Evolutionary conservation across 2,797 vertebrate species (phyloP).

Genomic region (Tokudaia muenninki): DNA sequence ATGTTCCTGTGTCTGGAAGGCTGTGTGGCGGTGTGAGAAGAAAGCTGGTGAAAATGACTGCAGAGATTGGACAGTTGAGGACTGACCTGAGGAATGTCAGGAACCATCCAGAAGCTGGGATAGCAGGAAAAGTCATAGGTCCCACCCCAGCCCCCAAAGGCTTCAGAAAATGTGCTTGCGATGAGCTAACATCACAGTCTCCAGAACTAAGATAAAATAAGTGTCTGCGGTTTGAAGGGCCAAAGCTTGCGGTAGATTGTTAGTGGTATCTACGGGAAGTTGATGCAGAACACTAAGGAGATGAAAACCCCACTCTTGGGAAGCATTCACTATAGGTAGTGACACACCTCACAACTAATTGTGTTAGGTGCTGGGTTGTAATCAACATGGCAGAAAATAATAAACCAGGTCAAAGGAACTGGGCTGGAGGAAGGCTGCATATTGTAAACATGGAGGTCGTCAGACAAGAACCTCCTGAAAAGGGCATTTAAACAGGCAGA

Average conservation of each 20-base stretch:
- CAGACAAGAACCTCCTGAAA: neutral
- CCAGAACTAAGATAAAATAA: neutral
- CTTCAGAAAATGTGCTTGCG: neutral
- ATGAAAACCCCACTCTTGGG: neutral
- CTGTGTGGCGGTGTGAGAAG: neutral
- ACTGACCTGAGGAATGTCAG: neutral
- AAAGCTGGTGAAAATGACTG: rapidly evolving
- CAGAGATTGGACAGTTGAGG: rapidly evolving
- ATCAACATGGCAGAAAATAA: neutral
- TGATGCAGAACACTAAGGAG: neutral
- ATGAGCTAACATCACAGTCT: neutral
- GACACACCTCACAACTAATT: neutral
- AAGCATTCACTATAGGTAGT: neutral
- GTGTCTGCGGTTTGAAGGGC: neutral
- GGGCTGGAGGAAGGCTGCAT: neutral
- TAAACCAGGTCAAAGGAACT: neutral
- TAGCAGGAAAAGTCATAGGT: neutral
- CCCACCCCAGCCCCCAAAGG: too few species aligned
- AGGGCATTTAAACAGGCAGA: neutral
- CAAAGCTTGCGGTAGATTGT: neutral
- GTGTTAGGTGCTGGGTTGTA: neutral
- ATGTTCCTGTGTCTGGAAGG: neutral
- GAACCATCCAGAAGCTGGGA: neutral
- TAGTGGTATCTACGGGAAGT: neutral
- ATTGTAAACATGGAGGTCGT: neutral